Evolutionary conservation across 1,140 invertebrate genomes (phyloP).

Genomic region (Ruditapes philippinarum): DNA sequence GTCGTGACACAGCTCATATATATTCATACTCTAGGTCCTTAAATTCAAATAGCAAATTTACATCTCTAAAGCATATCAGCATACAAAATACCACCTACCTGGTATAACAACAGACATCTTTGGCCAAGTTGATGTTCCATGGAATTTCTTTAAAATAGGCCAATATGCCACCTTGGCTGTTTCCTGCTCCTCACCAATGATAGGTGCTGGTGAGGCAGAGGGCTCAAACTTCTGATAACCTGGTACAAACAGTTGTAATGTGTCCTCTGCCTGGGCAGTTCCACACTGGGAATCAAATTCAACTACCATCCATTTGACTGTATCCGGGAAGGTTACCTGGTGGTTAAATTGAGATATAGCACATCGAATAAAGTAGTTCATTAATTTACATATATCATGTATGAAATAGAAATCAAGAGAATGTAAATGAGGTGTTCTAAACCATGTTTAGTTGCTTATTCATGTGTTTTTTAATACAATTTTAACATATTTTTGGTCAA

Average conservation of each 20-base stretch:
- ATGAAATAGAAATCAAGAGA: too few species aligned
- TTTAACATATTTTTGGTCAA: too few species aligned
- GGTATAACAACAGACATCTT: conserved; percentile 95
- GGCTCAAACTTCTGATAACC: conserved; percentile 63
- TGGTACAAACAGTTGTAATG: conserved; percentile 94
- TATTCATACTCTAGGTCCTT: too few species aligned
- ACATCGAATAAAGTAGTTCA: too few species aligned
- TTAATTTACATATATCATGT: too few species aligned
- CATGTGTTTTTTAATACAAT: too few species aligned
- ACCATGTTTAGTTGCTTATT: too few species aligned
- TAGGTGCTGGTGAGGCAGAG: conserved; percentile 53
- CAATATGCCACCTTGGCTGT: conserved; percentile 87
- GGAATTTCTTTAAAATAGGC: conserved; percentile 92
- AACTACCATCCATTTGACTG: conserved; percentile 96
- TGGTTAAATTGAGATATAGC: neutral
- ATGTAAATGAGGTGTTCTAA: too few species aligned
- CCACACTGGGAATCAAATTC: conserved; percentile 97
- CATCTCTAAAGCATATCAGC: too few species aligned
- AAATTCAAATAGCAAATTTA: too few species aligned
- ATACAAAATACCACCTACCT: conserved; percentile 87
- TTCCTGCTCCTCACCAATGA: conserved; percentile 78
- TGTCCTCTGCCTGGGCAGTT: conserved; percentile 97
- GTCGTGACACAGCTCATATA: too few species aligned
- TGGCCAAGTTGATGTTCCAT: conserved; percentile 93
- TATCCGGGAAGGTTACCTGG: conserved; percentile 95